phyloP scores from a whole-genome alignment of 2,113 vertebrate genomes.

The Epinephelus cyanopodus region DNA sequence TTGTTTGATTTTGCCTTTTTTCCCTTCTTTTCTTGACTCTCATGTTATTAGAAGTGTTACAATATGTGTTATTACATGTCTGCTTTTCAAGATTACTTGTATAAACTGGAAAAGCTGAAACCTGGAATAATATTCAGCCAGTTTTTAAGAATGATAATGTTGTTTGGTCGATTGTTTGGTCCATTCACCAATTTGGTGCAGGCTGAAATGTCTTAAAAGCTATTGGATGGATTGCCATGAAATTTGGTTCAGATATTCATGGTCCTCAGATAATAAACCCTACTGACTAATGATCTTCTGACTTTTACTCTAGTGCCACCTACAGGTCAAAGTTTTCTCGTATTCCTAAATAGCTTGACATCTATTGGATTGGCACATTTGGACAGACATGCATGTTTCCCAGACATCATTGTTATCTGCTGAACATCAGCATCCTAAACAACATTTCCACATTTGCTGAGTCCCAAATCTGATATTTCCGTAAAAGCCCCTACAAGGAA shows the following conservation, averaged over 20 bases:
- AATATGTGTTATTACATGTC: constrained; percentile 24
- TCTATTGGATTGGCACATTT: not conserved
- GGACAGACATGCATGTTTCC: not conserved
- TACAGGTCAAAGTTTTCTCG: not conserved
- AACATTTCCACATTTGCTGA: no score
- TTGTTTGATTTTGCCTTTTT: constrained; percentile 33
- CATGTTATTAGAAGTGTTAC: constrained; percentile 40
- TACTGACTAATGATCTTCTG: not conserved
- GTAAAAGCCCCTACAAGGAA: no score
- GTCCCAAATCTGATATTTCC: no score
- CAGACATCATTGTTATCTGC: not conserved
- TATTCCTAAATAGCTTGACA: not conserved
- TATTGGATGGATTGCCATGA: not conserved
- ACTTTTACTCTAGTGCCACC: not conserved
- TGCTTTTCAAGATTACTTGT: constrained; percentile 1
- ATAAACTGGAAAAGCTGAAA: not conserved
- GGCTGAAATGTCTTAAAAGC: not conserved
- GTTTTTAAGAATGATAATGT: not conserved
- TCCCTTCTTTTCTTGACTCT: not conserved
- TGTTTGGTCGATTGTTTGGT: no score
- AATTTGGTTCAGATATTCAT: not conserved
- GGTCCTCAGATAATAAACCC: no score
- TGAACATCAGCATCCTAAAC: not conserved
- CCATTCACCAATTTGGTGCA: not conserved
- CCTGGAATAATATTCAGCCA: not conserved